Conservation (phyloP, 2,888 invertebrate species). For the Dinocampus coccinellae region DNA sequence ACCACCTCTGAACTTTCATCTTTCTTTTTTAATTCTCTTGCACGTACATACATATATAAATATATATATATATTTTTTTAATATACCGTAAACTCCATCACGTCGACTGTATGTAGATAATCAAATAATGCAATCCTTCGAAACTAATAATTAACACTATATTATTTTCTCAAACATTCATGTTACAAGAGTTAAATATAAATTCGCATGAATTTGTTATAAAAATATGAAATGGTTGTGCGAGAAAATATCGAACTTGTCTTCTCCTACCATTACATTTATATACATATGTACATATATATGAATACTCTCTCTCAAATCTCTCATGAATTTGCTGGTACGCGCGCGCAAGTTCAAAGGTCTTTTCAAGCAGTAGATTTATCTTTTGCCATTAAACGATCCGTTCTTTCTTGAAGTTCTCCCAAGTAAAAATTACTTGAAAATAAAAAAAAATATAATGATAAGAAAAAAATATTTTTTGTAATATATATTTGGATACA, state of each 20-base stretch:
- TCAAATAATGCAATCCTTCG: constrained; percentile 24
- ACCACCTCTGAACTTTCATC: not conserved
- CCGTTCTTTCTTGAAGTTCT: constrained; percentile 7
- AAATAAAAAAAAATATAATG: not conserved
- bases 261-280: constrained; percentile 13
- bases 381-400: constrained; percentile 45
- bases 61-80: not conserved
- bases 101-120: constrained; percentile 9
- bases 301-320: not conserved
- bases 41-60: not conserved
- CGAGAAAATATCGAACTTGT: constrained; percentile 20
- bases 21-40: constrained; percentile 12
- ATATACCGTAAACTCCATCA: not conserved
- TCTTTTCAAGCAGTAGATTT: constrained; percentile 44
- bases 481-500: not conserved
- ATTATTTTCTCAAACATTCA: constrained; percentile 4
- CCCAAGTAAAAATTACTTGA: not conserved
- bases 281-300: not conserved
- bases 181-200: constrained; percentile 2
- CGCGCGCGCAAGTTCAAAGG: constrained; percentile 39
- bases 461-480: not conserved
- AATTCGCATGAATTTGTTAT: constrained; percentile 17
- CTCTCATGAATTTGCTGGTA: not conserved
- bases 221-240: constrained; percentile 14
- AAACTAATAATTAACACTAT: constrained; percentile 24